Percentiles rank a stretch among this genome's conserved stretches.
phyloP scores from a whole-genome alignment of 2,113 vertebrate species.

The Ceratotherium simum region DNA sequence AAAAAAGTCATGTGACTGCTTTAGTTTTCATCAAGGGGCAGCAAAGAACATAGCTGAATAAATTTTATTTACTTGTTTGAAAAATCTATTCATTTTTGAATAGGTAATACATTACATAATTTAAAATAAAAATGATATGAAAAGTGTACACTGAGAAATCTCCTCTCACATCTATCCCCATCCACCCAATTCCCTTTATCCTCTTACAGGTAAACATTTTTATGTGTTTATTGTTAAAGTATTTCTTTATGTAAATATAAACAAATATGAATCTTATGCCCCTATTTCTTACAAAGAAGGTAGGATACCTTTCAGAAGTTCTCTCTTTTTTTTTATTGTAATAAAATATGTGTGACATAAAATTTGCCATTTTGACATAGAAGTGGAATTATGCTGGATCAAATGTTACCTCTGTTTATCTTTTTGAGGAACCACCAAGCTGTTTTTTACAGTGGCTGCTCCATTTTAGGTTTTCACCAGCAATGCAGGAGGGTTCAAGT shows the following conservation, averaged over 20 bases:
- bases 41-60: background rate
- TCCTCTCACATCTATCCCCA: background rate
- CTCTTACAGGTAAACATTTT: background rate
- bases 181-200: background rate
- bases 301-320: background rate
- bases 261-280: background rate
- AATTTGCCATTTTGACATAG: background rate
- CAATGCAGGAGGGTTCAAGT: background rate
- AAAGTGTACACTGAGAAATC: background rate
- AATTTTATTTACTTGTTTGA: background rate
- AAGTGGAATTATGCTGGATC: background rate
- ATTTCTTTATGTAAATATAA: background rate
- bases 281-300: background rate
- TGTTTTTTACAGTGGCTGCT: background rate
- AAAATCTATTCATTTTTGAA: conserved; percentile 39
- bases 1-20: background rate
- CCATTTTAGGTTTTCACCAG: background rate
- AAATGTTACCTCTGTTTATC: background rate
- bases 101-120: background rate
- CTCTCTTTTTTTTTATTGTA: background rate
- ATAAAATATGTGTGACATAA: background rate
- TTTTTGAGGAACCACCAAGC: background rate
- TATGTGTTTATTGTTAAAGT: background rate
- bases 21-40: background rate
- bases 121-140: conserved; percentile 27